Conservation (phyloP, 1,140 invertebrate species). For the Spodoptera litura region DNA sequence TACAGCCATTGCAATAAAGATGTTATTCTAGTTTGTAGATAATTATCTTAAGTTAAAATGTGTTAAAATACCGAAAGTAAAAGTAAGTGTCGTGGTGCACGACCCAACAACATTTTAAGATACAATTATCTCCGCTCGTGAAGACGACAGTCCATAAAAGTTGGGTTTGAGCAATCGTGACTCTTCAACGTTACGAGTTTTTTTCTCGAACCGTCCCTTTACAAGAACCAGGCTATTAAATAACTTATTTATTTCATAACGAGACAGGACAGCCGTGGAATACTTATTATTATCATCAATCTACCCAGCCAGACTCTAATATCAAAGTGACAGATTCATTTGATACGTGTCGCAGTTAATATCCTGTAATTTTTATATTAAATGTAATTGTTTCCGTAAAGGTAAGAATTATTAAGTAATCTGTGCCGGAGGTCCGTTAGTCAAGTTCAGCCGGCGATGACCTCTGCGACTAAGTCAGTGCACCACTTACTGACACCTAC, state of each 20-base stretch:
- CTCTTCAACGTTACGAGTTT: neutral
- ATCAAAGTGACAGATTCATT: neutral
- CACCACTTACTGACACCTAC: slow-evolving; percentile 30
- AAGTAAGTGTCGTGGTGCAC: slow-evolving; percentile 45
- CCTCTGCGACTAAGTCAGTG: slow-evolving; percentile 40
- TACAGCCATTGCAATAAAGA: no score
- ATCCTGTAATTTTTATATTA: neutral
- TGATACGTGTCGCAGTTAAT: neutral
- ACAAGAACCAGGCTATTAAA: neutral
- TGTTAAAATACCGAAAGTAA: slow-evolving; percentile 35
- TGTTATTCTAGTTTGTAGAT: no score
- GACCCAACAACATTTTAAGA: slow-evolving; percentile 39
- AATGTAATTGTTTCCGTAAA: slow-evolving; percentile 32
- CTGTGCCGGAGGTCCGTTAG: slow-evolving; percentile 19
- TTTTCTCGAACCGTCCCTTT: slow-evolving; percentile 15
- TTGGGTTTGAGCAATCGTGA: slow-evolving; percentile 20
- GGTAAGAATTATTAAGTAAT: slow-evolving; percentile 29
- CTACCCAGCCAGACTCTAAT: neutral
- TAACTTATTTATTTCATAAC: neutral
- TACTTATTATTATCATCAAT: neutral
- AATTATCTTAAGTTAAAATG: neutral
- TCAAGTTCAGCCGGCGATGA: slow-evolving; percentile 48
- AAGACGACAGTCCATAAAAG: slow-evolving; percentile 36
- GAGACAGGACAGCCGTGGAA: neutral
- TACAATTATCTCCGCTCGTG: slow-evolving; percentile 51